These are phyloP conservation scores for Triops longicaudatus DNA, from an alignment of 1,140 invertebrate genomes.

Conservation along the genomic window DNA sequence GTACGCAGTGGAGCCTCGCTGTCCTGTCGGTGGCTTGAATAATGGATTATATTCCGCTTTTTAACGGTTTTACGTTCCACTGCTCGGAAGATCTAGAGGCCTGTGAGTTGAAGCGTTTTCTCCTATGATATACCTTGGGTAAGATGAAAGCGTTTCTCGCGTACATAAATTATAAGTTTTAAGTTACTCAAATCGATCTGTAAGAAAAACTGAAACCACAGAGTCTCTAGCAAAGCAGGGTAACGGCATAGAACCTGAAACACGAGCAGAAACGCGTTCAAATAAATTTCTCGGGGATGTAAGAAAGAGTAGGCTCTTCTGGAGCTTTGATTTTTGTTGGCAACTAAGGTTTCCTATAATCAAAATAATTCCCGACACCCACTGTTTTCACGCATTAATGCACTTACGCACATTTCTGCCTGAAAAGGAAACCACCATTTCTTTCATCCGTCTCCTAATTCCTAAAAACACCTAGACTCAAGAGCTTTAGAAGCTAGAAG, in stretches of 20 bases:
- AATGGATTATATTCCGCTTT: conserved; percentile 6
- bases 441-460: too few relatives aligned
- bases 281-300: too few relatives aligned
- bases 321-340: neutral
- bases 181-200: neutral
- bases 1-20: neutral
- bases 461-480: neutral
- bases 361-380: neutral
- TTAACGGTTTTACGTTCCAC: neutral
- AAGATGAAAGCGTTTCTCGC: neutral
- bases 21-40: conserved; percentile 14
- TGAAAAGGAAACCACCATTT: too few relatives aligned
- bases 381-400: neutral
- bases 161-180: neutral
- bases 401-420: neutral
- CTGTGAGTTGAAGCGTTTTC: neutral
- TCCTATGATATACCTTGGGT: neutral
- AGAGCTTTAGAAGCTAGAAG: neutral
- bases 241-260: too few relatives aligned
- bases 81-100: neutral
- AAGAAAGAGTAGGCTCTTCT: neutral
- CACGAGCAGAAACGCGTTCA: too few relatives aligned
- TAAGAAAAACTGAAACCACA: neutral
- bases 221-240: too few relatives aligned
- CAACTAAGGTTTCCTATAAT: neutral